Evolutionary conservation across 2,888 invertebrate genomes (phyloP).

Genomic region (Chrysolina haemoptera): DNA sequence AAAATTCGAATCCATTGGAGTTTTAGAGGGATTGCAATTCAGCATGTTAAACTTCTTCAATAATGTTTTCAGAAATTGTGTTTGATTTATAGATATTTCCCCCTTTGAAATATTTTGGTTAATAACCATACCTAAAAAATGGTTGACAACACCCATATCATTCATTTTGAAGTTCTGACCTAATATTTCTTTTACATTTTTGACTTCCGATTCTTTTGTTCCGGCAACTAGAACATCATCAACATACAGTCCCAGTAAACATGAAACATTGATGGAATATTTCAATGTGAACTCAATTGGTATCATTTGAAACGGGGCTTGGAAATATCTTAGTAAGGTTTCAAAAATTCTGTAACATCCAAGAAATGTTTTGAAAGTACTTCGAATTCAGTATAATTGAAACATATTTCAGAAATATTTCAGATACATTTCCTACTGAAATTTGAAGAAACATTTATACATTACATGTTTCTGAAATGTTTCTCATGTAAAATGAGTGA

Average conservation of each 20-base stretch:
- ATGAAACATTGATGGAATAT: background rate
- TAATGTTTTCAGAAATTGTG: constrained; percentile 23
- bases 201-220: constrained; percentile 29
- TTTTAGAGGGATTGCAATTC: constrained; percentile 17
- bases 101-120: constrained; percentile 26
- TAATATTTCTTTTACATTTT: constrained; percentile 26
- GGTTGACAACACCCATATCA: constrained; percentile 25
- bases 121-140: constrained; percentile 31
- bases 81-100: constrained; percentile 23
- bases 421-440: background rate
- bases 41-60: constrained; percentile 17
- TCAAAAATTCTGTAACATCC: background rate
- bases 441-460: too few species aligned
- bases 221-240: constrained; percentile 36
- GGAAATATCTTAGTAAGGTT: background rate
- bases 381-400: background rate
- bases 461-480: background rate
- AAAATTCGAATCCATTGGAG: constrained; percentile 22
- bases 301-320: too few species aligned
- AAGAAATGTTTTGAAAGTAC: background rate
- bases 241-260: constrained; percentile 24
- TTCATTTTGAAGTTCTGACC: constrained; percentile 32
- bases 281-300: too few species aligned
- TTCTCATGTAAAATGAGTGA: background rate
- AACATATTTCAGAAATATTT: background rate